Percentiles rank a stretch among this genome's conserved stretches.
These are phyloP conservation scores for Congeria kusceri DNA, from an alignment of 2,888 invertebrate genomes.

Conservation along the genomic window DNA sequence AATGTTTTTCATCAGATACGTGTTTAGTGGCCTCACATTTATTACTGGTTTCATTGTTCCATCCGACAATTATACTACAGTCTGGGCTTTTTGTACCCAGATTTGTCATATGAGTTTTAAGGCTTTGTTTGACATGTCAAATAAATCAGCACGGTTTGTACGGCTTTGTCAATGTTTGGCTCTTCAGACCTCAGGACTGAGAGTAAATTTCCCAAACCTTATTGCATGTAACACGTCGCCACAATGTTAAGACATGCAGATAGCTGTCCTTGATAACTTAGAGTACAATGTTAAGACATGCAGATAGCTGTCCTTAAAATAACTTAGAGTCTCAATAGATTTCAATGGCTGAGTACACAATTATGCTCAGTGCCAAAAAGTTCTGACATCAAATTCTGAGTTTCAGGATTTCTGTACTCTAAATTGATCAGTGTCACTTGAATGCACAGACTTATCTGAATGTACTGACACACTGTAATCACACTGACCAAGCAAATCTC, in stretches of 20 bases:
- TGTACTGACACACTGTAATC: no score
- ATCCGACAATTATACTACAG: no score
- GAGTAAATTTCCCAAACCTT: slow-evolving; percentile 41
- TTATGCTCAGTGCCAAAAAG: no score
- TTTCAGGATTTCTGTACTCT: no score
- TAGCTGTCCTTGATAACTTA: slow-evolving; percentile 1
- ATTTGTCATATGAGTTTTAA: no score
- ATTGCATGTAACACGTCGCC: slow-evolving; percentile 32
- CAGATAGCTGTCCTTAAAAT: background rate
- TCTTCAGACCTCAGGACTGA: slow-evolving; percentile 22
- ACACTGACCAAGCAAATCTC: background rate
- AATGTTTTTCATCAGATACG: background rate
- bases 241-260: slow-evolving; percentile 12
- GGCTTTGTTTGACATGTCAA: slow-evolving; percentile 44
- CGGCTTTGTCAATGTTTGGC: slow-evolving; percentile 19
- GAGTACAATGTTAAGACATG: slow-evolving; percentile 19
- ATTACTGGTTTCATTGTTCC: no score
- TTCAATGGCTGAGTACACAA: slow-evolving; percentile 6
- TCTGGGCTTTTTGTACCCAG: no score
- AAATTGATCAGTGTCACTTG: no score
- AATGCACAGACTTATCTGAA: no score
- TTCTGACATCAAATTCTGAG: no score
- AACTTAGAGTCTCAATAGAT: background rate
- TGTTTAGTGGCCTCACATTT: no score
- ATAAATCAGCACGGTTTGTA: slow-evolving; percentile 48